Evolutionary conservation across 2,888 invertebrate species (phyloP), one percentile per base, ranked within the genome.

Genomic region (Itoplectis maculator): DNA sequence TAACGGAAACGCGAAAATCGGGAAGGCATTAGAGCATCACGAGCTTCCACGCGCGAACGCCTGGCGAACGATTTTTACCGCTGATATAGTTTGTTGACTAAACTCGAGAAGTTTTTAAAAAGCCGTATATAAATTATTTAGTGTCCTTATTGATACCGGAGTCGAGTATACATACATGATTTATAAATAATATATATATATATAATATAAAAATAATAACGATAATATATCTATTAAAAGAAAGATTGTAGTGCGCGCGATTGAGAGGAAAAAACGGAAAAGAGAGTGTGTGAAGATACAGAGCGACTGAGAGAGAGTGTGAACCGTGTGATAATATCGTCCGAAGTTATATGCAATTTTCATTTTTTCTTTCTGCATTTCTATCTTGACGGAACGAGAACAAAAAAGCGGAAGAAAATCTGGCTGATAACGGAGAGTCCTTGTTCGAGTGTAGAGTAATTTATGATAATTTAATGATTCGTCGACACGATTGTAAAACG

Each of bases 61-160:
- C 90, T 90, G 90, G 88, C 91, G 88, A 89, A 88, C 87, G 87
- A 89, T 91, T 91, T 65, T 77, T 69, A 49, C 49, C 61, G 61
- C 68, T 72, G 68, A 89, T 90, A 91, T 79, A 85, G 70, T 79
- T 85, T 78, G 65, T 85, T 87, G 87, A 87, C 86, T 85, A 86
- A 84, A 84, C 79, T 84, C 79, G 85, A 81, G 74, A 77, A 84
- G 84, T 86, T 86, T 81, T 86, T 85, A 79, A 73, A 79, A 73
- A 79, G 82, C 79, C 69, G 61, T 70, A 80, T 70, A 80, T 84
- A 83, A 85, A 81, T 85, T 84, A 85, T 84, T 82, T 74, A 79
- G 65, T 79, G 75, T 74, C 66, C 72, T 49, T 35, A 51, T 35
- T 59, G 54, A 51, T 69, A 78, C 18, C 20, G 56, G 56, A 72